A percentile compares a stretch with the other conserved stretches of the same genome.
These are phyloP conservation scores for Agrypnus murinus DNA, from an alignment of 2,888 invertebrate species.

Conservation along the genomic window DNA sequence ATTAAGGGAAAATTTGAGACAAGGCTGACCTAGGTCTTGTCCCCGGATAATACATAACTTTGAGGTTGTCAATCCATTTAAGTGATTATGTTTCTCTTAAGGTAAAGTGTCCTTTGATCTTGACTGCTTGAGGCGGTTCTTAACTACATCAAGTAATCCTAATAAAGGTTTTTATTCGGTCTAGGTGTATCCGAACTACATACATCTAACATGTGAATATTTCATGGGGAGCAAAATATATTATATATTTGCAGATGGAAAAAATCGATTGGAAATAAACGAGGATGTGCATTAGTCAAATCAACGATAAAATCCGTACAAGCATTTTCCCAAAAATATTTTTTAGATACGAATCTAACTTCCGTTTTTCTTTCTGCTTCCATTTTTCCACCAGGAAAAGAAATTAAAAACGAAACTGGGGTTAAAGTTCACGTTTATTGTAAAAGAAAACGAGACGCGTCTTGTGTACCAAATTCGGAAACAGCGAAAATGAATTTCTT, in stretches of 20 bases:
- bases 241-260: too few species aligned
- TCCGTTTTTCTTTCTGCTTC: not conserved
- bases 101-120: conserved; percentile 22
- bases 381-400: conserved; percentile 1
- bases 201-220: too few species aligned
- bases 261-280: not conserved
- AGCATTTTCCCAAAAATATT: conserved; percentile 3
- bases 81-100: conserved; percentile 24
- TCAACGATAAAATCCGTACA: not conserved
- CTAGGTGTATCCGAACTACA: not conserved
- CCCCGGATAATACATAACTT: conserved; percentile 30
- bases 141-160: too few species aligned
- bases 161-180: not conserved
- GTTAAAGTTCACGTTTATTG: conserved; percentile 24
- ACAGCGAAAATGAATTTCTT: conserved; percentile 13
- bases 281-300: not conserved
- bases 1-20: conserved; percentile 26
- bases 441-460: not conserved
- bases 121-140: too few species aligned
- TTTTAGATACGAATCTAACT: conserved; percentile 16
- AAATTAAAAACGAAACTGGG: conserved; percentile 19
- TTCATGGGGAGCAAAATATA: too few species aligned
- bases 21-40: conserved; percentile 14
- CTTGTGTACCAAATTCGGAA: not conserved
- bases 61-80: conserved; percentile 21